phyloP scores from a whole-genome alignment of 2,113 vertebrate species.

The Asarcornis scutulata region DNA sequence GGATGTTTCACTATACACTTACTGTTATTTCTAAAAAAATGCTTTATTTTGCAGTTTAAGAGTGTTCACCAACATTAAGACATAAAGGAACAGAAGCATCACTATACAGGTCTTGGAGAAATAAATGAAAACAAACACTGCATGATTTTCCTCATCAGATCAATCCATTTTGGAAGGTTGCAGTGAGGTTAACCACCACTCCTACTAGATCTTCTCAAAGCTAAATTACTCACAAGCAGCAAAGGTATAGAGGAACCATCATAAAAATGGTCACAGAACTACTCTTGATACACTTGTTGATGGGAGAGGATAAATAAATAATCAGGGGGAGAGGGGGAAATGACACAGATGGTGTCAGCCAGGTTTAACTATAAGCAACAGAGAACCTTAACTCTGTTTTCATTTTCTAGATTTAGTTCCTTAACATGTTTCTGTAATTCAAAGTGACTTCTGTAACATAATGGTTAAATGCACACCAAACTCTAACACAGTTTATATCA shows the following conservation, averaged over 20 bases:
- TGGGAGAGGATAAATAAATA: neutral
- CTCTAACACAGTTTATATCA: neutral
- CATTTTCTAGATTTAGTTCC: neutral
- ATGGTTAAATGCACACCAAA: neutral
- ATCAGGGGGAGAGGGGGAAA: accelerated
- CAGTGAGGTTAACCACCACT: neutral
- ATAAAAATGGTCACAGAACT: neutral
- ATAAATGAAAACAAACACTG: neutral
- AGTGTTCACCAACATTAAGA: neutral
- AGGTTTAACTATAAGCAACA: neutral
- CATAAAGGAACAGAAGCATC: neutral
- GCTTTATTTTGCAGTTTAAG: neutral
- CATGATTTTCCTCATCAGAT: neutral
- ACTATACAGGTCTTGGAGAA: neutral
- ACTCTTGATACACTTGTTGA: neutral
- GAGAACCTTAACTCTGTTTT: neutral
- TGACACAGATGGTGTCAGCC: neutral
- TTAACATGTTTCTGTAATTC: neutral
- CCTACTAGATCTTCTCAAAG: neutral
- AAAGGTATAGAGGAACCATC: neutral
- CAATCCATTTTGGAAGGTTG: neutral
- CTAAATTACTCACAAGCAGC: neutral
- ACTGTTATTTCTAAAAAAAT: slow-evolving; percentile 1
- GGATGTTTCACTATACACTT: neutral
- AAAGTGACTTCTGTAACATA: neutral